phyloP scores from a whole-genome alignment of 1,140 invertebrate species.

The Brachionus paranguensis region DNA sequence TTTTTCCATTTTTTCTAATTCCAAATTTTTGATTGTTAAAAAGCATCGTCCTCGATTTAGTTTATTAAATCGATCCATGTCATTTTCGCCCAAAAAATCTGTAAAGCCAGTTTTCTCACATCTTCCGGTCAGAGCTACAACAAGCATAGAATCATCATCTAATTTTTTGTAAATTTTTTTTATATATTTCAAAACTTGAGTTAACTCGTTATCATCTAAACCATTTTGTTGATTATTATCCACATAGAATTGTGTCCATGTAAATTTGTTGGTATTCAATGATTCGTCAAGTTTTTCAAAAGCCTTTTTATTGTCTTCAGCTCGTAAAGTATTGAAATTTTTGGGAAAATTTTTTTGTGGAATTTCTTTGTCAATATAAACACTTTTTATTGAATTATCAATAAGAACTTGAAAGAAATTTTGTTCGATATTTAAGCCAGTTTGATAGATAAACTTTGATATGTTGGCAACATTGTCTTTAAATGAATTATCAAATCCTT shows the following conservation, averaged over 20 bases:
- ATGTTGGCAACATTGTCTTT: neutral
- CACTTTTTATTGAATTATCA: neutral
- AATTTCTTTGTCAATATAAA: slow-evolving; percentile 16
- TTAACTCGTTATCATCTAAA: neutral
- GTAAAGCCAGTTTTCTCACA: neutral
- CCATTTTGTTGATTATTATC: neutral
- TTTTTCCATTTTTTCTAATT: slow-evolving; percentile 25
- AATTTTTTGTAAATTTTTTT: slow-evolving; percentile 19
- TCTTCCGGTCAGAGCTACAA: slow-evolving; percentile 14
- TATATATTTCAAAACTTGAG: neutral
- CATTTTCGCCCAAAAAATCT: neutral
- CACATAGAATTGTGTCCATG: slow-evolving; percentile 23
- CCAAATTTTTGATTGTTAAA: neutral
- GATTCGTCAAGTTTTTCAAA: neutral
- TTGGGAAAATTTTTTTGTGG: neutral
- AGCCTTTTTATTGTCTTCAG: neutral
- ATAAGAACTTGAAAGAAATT: slow-evolving; percentile 22
- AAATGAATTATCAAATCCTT: neutral
- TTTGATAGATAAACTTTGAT: slow-evolving; percentile 33
- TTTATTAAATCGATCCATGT: neutral
- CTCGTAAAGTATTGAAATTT: neutral
- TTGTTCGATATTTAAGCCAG: slow-evolving; percentile 24
- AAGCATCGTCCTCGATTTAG: slow-evolving; percentile 13
- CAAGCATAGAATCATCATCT: slow-evolving; percentile 31
- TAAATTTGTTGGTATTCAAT: neutral